phyloP scores from a whole-genome alignment of 2,888 invertebrate species.

The Cantharis rufa region DNA sequence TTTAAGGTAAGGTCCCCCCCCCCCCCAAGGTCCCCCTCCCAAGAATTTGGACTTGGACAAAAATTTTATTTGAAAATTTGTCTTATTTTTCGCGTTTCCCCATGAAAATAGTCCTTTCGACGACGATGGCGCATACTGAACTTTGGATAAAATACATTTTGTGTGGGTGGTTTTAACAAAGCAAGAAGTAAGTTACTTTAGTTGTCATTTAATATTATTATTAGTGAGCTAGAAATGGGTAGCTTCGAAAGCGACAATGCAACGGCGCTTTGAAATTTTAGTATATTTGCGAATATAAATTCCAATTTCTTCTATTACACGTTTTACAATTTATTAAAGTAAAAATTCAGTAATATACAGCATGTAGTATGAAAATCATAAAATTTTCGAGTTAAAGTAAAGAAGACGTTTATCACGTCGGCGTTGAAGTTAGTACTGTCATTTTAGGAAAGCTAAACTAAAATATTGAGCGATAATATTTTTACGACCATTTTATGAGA shows the following conservation, averaged over 20 bases:
- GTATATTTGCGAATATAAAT: background rate
- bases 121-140: too few species aligned
- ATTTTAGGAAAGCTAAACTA: constrained; percentile 30
- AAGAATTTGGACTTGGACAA: too few species aligned
- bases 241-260: background rate
- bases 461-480: constrained; percentile 42
- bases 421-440: constrained; percentile 22
- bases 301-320: background rate
- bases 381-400: constrained; percentile 19
- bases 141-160: too few species aligned
- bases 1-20: too few species aligned
- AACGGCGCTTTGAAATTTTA: background rate
- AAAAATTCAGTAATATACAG: constrained; percentile 1
- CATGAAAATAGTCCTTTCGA: too few species aligned
- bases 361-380: constrained; percentile 9
- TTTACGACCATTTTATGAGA: constrained; percentile 42
- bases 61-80: too few species aligned
- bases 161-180: background rate
- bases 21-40: too few species aligned
- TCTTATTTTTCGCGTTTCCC: too few species aligned
- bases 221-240: background rate
- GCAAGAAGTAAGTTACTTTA: background rate
- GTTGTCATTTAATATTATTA: background rate
- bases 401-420: constrained; percentile 38
- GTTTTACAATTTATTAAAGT: background rate